Evolutionary conservation across 2,888 invertebrate genomes (phyloP).

Genomic region (Calameuta idolon): DNA sequence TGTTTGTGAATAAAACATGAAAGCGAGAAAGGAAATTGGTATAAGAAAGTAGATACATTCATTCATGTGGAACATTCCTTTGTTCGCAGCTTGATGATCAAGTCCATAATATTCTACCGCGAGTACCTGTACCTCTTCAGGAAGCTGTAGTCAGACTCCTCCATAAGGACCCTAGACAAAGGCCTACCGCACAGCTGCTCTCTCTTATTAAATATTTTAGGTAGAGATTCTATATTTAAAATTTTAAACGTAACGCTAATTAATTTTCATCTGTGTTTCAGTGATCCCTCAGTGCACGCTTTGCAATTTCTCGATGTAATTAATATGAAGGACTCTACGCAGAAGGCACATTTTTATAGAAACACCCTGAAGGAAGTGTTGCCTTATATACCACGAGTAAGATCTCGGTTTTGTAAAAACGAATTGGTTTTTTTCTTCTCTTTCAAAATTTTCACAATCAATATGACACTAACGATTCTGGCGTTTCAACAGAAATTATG

Average conservation of each 20-base stretch:
- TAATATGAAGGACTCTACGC: constrained; percentile 89
- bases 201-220: constrained; percentile 91
- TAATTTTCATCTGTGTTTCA: constrained; percentile 56
- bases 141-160: constrained; percentile 89
- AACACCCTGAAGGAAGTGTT: constrained; percentile 87
- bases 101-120: constrained; percentile 81
- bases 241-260: neutral
- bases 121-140: constrained; percentile 86
- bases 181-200: constrained; percentile 92
- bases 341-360: constrained; percentile 91
- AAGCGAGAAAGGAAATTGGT: neutral
- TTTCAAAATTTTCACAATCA: neutral
- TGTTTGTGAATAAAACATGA: neutral
- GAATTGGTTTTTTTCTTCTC: no score
- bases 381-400: constrained; percentile 90
- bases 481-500: constrained; percentile 83
- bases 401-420: constrained; percentile 34
- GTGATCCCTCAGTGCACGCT: constrained; percentile 91
- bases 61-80: neutral
- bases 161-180: constrained; percentile 83
- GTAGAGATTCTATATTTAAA: constrained; percentile 67
- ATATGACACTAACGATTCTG: neutral
- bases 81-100: constrained; percentile 82
- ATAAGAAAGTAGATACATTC: neutral
- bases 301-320: constrained; percentile 94